These are phyloP conservation scores for Sporophila hypoxantha DNA, from an alignment of 2,113 vertebrate genomes.

Conservation along the genomic window DNA sequence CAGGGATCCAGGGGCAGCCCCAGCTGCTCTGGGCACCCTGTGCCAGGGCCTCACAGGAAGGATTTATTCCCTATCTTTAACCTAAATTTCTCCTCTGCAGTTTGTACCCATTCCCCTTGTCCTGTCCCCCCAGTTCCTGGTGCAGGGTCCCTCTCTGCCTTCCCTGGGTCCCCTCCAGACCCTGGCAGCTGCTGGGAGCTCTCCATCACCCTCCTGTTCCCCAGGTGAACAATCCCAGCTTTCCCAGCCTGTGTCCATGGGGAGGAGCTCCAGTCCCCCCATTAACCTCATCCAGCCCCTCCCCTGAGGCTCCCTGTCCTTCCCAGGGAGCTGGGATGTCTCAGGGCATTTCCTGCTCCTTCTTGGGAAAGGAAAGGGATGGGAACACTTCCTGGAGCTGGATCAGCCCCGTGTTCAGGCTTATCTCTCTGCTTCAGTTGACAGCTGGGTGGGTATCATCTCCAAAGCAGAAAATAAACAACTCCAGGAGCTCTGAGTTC, in stretches of 20 bases:
- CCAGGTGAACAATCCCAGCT: neutral
- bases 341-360: neutral
- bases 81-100: neutral
- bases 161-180: accelerated
- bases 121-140: neutral
- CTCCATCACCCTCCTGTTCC: neutral
- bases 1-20: neutral
- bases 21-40: neutral
- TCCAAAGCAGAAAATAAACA: neutral
- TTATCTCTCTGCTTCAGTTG: neutral
- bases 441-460: neutral
- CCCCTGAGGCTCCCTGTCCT: neutral
- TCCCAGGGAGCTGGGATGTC: neutral
- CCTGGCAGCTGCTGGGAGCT: neutral
- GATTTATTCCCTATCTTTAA: neutral
- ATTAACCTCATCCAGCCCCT: accelerated
- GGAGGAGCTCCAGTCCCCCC: neutral
- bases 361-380: neutral
- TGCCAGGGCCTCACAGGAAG: neutral
- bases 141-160: neutral
- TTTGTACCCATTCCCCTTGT: accelerated
- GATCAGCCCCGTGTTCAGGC: neutral
- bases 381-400: neutral
- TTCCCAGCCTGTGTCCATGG: neutral
- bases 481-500: neutral